Conservation (phyloP, 2,888 invertebrate species). For the Nomada ruficornis region DNA sequence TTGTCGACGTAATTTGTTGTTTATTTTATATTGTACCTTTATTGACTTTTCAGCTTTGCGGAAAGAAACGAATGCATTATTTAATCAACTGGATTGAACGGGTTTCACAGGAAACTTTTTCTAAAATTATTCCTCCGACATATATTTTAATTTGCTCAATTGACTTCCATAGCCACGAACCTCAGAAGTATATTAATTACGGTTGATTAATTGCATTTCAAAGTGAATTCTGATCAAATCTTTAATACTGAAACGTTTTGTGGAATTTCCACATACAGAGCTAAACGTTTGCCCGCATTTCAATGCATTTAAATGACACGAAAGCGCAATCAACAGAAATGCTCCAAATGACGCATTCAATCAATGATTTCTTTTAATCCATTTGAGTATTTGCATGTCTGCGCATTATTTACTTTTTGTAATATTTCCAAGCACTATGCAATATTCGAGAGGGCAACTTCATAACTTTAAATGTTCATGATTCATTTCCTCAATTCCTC, state of each 20-base stretch:
- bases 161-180: not conserved
- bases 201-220: not conserved
- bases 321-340: conserved; percentile 52
- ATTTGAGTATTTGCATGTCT: not conserved
- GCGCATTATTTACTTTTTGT: conserved; percentile 27
- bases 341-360: conserved; percentile 47
- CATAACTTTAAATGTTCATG: not conserved
- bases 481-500: not conserved
- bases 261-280: conserved; percentile 1
- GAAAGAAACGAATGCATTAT: too few relatives aligned
- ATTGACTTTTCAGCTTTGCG: too few relatives aligned
- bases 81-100: too few relatives aligned
- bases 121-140: too few relatives aligned
- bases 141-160: too few relatives aligned
- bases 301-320: conserved; percentile 43
- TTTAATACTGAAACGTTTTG: not conserved
- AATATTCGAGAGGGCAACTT: not conserved
- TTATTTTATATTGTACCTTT: too few relatives aligned
- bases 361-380: conserved; percentile 55
- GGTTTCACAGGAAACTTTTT: too few relatives aligned
- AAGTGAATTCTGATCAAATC: conserved; percentile 6
- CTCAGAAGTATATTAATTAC: not conserved
- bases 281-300: conserved; percentile 8
- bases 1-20: too few relatives aligned
- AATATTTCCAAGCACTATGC: conserved; percentile 6